Evolutionary conservation across 2,888 invertebrate species (phyloP), one percentile per base, ranked within the genome.

Genomic region (Onthophagus sagittarius): DNA sequence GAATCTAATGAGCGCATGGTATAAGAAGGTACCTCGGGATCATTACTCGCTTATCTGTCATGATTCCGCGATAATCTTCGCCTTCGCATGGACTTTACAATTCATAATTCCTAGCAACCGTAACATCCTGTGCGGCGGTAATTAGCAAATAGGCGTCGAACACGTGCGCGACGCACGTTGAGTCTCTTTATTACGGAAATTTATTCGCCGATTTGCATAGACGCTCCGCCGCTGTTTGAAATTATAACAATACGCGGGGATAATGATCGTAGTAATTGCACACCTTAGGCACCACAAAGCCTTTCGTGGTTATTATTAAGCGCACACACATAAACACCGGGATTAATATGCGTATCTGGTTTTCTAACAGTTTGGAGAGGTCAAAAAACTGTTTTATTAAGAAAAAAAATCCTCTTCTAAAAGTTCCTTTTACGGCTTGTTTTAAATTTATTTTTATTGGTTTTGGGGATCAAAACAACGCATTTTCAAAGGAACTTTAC

Each of bases 61-160:
- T 33, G 71, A 65, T 63, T 63, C 15, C 39, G 65, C 71, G 71
- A 72, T 72, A 39, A 72, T 67, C 67, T 67, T 11, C 72, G 53
- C 9, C 23, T 53, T 15, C 32, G 81, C 78, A 83, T 82, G 81
- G 81, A 83, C 82, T 84, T 84, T 81, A 83, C 82, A 83, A 82
- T 81, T 82, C 81, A 82, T 83, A 83, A 82, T 82, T 80, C 79
- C 76, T 80, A 81, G 75, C 73, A 76, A 82, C 80, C 82, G 80
- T 81, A 77, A 82, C 83, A 80, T 83, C 82, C 83, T 73, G 71
- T 63, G 32, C 3, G 39, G 13, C 13, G 39, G 64, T 72, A 72
- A 72, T 74, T 74, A 70, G 64, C 63, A 65, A 72, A 74, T 74
- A 74, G 72, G 11, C 71, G 39, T 14, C 62, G 53, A 62, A 69